Conservation (phyloP, 2,888 invertebrate species). For the Luffia ferchaultella region DNA sequence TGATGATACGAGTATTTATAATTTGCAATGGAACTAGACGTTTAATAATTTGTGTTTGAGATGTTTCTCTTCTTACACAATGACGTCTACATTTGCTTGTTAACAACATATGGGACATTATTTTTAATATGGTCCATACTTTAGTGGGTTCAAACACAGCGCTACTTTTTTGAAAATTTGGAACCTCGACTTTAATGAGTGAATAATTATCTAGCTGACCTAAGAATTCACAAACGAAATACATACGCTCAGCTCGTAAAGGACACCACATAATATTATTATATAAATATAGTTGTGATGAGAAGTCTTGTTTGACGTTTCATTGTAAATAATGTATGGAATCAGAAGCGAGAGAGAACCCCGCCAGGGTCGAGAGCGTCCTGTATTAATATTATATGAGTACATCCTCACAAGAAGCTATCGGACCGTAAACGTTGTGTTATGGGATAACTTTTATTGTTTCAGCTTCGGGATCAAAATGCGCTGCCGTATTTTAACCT, state of each 20-base stretch:
- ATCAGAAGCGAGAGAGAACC: constrained; percentile 19
- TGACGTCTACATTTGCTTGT: too few relatives aligned
- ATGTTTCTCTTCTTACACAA: too few relatives aligned
- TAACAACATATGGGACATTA: too few relatives aligned
- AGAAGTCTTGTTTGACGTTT: constrained; percentile 4
- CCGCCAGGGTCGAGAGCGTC: constrained; percentile 11
- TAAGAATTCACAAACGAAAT: background rate
- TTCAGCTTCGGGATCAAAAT: constrained; percentile 31
- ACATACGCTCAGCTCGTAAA: background rate
- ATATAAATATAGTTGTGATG: background rate
- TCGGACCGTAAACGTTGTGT: constrained; percentile 54
- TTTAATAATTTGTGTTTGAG: too few relatives aligned
- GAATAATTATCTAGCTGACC: too few relatives aligned
- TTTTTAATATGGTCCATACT: too few relatives aligned
- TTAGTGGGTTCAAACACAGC: too few relatives aligned
- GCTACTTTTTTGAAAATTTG: too few relatives aligned
- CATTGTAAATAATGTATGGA: constrained; percentile 20
- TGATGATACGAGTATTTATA: too few relatives aligned
- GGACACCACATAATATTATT: background rate
- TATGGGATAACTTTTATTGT: constrained; percentile 56
- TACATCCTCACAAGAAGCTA: constrained; percentile 30
- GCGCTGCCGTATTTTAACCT: background rate
- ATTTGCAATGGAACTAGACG: too few relatives aligned
- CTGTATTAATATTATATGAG: constrained; percentile 58
- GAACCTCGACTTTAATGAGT: too few relatives aligned